Evolutionary conservation across 1,140 invertebrate genomes (phyloP).

Genomic region (Tenebrio molitor): DNA sequence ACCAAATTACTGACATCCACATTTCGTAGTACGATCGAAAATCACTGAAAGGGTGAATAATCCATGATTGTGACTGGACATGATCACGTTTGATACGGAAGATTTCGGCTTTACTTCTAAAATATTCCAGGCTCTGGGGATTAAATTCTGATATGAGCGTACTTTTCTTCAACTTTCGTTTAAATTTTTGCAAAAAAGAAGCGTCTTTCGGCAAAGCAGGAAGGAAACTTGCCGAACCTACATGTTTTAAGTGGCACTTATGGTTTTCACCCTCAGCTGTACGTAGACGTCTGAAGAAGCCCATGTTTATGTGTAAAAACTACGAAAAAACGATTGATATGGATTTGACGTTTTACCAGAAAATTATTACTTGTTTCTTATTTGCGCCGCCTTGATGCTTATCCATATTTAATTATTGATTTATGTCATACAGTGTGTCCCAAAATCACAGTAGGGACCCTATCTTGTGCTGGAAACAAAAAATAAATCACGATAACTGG

Average conservation of each 20-base stretch:
- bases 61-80: neutral
- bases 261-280: neutral
- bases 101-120: slow-evolving; percentile 15
- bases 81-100: neutral
- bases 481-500: no score
- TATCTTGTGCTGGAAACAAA: no score
- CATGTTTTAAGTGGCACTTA: neutral
- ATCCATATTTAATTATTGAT: no score
- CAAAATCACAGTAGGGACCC: no score
- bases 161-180: neutral
- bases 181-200: neutral
- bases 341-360: no score
- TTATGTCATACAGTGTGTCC: no score
- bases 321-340: no score
- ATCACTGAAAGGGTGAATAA: slow-evolving; percentile 12
- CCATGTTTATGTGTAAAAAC: no score
- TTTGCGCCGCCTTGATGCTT: no score
- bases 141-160: slow-evolving; percentile 13
- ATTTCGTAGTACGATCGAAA: slow-evolving; percentile 22
- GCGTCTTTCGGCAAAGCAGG: neutral
- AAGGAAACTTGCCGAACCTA: neutral
- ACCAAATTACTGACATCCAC: slow-evolving; percentile 4
- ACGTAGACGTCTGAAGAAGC: no score
- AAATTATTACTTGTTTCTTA: no score
- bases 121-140: slow-evolving; percentile 15